These are phyloP conservation scores for Gnathonemus echidnorhynchus DNA, from an alignment of 2,113 vertebrate species.

Conservation along the genomic window DNA sequence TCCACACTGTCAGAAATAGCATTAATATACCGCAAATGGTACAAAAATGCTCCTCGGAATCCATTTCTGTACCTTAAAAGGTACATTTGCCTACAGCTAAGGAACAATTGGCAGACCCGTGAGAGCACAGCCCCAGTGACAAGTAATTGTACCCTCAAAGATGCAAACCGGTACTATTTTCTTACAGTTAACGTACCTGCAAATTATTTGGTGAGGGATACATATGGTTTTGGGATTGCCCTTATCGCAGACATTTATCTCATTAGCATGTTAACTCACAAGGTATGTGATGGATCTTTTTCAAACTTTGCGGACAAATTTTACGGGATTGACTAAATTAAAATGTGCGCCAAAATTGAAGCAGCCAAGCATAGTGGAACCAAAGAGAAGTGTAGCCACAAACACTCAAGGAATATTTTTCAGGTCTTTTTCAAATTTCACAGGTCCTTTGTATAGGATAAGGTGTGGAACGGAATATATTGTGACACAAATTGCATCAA, in stretches of 20 bases:
- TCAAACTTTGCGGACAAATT: no score
- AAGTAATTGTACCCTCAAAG: background rate
- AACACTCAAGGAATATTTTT: background rate
- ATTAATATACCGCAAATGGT: background rate
- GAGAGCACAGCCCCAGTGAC: background rate
- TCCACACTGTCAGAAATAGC: background rate
- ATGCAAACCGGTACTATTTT: background rate
- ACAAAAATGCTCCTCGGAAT: background rate
- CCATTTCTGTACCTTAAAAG: background rate
- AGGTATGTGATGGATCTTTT: background rate
- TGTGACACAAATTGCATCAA: background rate
- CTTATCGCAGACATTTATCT: background rate
- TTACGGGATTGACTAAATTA: background rate
- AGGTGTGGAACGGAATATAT: background rate
- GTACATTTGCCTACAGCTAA: background rate
- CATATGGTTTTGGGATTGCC: background rate
- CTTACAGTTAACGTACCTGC: background rate
- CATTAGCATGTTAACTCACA: background rate
- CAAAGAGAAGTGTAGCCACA: background rate
- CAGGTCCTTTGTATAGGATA: background rate
- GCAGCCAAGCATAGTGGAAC: background rate
- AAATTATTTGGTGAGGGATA: background rate
- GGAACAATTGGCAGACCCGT: background rate
- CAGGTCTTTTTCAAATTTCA: background rate
- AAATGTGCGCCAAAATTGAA: background rate